Evolutionary conservation across 2,797 vertebrate species (phyloP), one percentile per base, ranked within the genome.

Genomic region (Hippoglossus hippoglossus): DNA sequence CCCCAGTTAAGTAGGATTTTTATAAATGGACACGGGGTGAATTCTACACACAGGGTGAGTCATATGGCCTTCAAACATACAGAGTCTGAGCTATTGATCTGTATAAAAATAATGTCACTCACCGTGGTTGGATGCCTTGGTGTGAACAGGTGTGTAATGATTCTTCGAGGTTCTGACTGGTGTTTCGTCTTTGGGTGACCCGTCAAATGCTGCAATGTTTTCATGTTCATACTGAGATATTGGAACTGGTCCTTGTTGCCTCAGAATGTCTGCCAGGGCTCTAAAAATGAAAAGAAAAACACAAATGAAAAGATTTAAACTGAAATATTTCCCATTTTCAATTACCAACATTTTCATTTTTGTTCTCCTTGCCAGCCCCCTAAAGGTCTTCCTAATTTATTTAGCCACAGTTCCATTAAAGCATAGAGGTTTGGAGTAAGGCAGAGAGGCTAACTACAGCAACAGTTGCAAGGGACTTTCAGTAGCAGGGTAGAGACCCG

Each of bases 221-320:
- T 99, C 97, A 82, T 97, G 95, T 82, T 99, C 97, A 75, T 97
- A 98, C 94, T 98, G 97, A 79, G 96, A 96, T 71, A 96, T 93
- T 21, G 96, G 95, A 81, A 96, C 95, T 1, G 97, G 94, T 79
- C 97, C 97, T 92, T 99, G 98, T 91, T 99, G 97, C 91, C 96
- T 95, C 92, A 99, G 89, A 89, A 99, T 99, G 90, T 99, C 98
- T 1, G 97, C 96, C 92, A 99, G 94, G 71, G 98, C 98, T 96
- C 98, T 99, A 93, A 6, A 41, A 44, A 15, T 6, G 19, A 13
- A 25, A 84, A 77, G 51, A 26, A 75, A 81, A 75, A 68, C 28
- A 71, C 47, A 53, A 19, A 58, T 15, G 44, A 18, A 63, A 47
- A 6, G 25, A 36, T 36, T 57, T 50, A 47, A 51, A 61, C 41